Conservation (phyloP, 2,113 vertebrate genomes). For the Aegypius monachus region DNA sequence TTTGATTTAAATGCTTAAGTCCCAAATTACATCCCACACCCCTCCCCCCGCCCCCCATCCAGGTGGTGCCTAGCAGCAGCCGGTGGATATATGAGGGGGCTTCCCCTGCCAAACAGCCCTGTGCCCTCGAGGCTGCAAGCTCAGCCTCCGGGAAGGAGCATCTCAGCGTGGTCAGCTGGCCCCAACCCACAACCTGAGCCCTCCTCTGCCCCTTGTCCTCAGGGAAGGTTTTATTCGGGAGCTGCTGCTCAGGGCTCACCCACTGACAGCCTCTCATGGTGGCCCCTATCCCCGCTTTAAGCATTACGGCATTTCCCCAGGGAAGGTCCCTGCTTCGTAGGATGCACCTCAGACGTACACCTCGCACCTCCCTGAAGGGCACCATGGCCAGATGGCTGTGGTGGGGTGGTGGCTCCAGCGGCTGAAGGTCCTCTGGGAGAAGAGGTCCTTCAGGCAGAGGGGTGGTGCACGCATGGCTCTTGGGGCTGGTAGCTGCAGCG, state of each 20-base stretch:
- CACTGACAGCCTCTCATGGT: not conserved
- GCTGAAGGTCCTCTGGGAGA: not conserved
- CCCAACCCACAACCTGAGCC: not conserved
- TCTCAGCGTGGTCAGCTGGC: fast-evolving
- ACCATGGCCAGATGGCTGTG: not conserved
- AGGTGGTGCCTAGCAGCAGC: not conserved
- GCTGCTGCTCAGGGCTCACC: not conserved
- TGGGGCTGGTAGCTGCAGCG: not conserved
- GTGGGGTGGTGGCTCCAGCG: not conserved
- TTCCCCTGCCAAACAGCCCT: not conserved
- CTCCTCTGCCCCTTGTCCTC: not conserved
- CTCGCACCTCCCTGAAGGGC: not conserved
- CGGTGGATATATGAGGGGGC: not conserved
- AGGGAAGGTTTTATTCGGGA: fast-evolving
- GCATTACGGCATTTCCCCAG: not conserved
- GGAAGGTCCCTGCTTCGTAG: not conserved
- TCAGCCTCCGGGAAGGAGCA: not conserved
- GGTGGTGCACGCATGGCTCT: too few species aligned
- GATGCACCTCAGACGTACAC: fast-evolving
- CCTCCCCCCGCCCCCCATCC: not conserved
- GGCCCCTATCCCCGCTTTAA: not conserved
- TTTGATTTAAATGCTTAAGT: not conserved
- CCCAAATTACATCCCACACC: not conserved
- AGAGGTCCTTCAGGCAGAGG: not conserved
- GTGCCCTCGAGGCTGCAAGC: fast-evolving